Percentiles rank a stretch among this genome's conserved stretches.
phyloP scores from a whole-genome alignment of 1,140 invertebrate genomes.

The Brachionus koreanus region DNA sequence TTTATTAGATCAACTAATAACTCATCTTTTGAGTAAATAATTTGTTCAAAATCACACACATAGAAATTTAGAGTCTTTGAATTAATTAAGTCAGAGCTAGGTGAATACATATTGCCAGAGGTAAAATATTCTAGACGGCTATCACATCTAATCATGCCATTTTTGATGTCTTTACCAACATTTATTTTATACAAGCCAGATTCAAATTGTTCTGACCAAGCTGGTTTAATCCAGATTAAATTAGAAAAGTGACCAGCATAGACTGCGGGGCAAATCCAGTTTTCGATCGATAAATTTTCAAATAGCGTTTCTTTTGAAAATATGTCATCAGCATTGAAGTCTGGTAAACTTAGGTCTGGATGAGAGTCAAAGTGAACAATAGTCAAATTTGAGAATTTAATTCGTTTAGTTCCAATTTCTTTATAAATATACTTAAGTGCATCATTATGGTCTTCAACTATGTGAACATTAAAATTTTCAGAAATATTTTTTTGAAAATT shows the following conservation, averaged over 20 bases:
- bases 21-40: background rate
- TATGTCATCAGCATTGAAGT: constrained; percentile 68
- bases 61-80: background rate
- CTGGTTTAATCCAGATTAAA: constrained; percentile 79
- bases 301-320: constrained; percentile 64
- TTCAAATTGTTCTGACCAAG: constrained; percentile 76
- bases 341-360: constrained; percentile 76
- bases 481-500: background rate
- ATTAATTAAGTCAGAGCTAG: background rate
- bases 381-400: constrained; percentile 70
- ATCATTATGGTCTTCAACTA: constrained; percentile 73
- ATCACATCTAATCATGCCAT: constrained; percentile 49
- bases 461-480: background rate
- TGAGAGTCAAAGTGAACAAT: constrained; percentile 85
- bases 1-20: background rate
- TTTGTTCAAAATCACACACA: constrained; percentile 16
- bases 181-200: constrained; percentile 67
- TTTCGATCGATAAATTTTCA: constrained; percentile 68
- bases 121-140: constrained; percentile 7
- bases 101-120: background rate
- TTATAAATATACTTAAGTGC: constrained; percentile 70
- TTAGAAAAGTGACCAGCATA: constrained; percentile 77
- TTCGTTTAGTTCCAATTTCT: constrained; percentile 73
- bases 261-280: constrained; percentile 80
- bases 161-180: constrained; percentile 69